Evolutionary conservation across 2,888 invertebrate genomes (phyloP), one percentile per base, ranked within the genome.

Genomic region (Diaperis boleti): DNA sequence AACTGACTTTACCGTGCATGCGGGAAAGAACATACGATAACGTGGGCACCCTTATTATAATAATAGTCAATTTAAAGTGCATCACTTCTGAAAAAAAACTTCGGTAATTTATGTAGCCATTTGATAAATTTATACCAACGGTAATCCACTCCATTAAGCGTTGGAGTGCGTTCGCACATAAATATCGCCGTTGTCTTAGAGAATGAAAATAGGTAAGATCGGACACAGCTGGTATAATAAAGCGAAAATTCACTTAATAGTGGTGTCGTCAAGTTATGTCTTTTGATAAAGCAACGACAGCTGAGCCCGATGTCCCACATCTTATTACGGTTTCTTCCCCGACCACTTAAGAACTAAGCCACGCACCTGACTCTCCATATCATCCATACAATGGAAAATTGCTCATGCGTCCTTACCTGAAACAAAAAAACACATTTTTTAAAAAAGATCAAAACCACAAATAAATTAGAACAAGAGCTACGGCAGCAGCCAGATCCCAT

Each of bases 241-340:
- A 72, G 66, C 65, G 69, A 72, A 73, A 69, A 69, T 70, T 72
- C 62, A 64, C 65, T 69, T 72, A 73, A 71, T 67, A 56, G 65
- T 64, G 50, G 63, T 65, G 67, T 67, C 67, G 61, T 60, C 63
- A 65, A 62, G 65, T 67, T 70, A 71, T 72, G 72, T 70, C 68
- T 69, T 62, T 66, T 71, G 74, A 74, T 74, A 73, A 71, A 72
- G 67, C 64, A 69, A 74, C 69, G 72, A 74, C 76, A 77, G 76
- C 75, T 77, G 77, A 73, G 74, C 52, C 70, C 69, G 60, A 7
- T 42, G 33, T 54, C 63, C 70, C 60, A 67, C 59, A 67, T 68
- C 56, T 60, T 57, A n/a, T n/a, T n/a, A 31, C n/a, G 15, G 14
- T 17, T 6, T n/a, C 45, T 26, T 37, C 20, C 39, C 26, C 33